Conservation (phyloP, 37 sponge, comb jelly and placozoan species). For the Theonella swinhoei region DNA sequence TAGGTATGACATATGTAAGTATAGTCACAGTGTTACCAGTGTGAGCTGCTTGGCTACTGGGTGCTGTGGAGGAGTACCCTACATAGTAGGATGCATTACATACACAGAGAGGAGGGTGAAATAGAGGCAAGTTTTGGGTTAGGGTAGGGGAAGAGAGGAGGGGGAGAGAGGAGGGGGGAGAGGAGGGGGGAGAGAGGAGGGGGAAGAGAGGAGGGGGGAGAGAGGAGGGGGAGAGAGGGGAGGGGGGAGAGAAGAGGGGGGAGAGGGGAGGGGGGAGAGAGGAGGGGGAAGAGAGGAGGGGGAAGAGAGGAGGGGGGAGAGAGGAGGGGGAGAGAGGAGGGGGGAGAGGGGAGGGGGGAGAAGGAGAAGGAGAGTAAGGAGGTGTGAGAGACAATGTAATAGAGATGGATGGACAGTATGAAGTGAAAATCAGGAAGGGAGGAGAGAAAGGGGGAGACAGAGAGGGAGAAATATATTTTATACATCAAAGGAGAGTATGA, state of each 20-base stretch:
- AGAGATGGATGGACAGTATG: not conserved
- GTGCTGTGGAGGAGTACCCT: slow-evolving; percentile 42
- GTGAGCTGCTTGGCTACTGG: slow-evolving; percentile 35
- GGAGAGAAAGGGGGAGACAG: not conserved
- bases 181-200: too few species aligned
- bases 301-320: too few species aligned
- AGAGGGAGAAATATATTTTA: not conserved
- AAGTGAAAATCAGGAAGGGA: not conserved
- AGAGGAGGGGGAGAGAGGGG: too few species aligned
- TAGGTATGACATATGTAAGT: not conserved
- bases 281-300: too few species aligned
- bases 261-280: too few species aligned
- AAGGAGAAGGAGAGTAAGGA: not conserved
- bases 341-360: slow-evolving; percentile 5
- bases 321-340: not conserved
- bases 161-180: not conserved
- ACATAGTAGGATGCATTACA: not conserved
- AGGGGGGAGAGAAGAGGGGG: too few species aligned
- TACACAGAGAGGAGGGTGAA: not conserved
- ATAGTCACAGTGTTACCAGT: slow-evolving; percentile 42
- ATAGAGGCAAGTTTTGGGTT: not conserved
- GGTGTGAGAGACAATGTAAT: not conserved
- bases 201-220: too few species aligned
- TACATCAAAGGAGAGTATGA: not conserved
- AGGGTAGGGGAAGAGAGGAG: not conserved